Base-by-base conservation (phyloP, 2,888 invertebrate species). In the Chromoteleia sp. region DNA sequence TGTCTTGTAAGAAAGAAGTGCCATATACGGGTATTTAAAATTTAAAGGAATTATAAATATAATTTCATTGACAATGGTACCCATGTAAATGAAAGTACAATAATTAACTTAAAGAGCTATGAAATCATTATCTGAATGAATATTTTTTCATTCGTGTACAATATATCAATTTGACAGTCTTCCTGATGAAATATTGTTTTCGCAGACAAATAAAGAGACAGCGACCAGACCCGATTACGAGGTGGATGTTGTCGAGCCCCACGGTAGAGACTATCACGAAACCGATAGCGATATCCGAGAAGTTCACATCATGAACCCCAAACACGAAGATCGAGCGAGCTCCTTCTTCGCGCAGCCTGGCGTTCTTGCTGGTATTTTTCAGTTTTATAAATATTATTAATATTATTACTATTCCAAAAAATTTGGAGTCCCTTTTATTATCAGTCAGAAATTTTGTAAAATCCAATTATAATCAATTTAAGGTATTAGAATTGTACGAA, bases 341-440 rank as follows among this genome's bases (percentile, higher is more conserved):
- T 97, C 97, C 90, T 97, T 98, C 95, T 98, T 98, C 92, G 97
- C 97, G 87, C 98, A 98, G 93, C 98, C 98, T 41, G 98, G 97
- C 92, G 97, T 98, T 85, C 94, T 98, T 89, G 98, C 97, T 92
- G 98, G 98, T 98, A 90, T 92, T n/a, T 56, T 6, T 8, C 2
- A 8, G 5, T 6, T 33, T 33, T 58, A n/a, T 14, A 52, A 29
- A 25, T 25, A 2, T 4, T 14, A 41, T 10, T 41, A 12, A 41
- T 41, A 25, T 25, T 25, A n/a, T n/a, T n/a, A n/a, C n/a, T n/a
- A n/a, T n/a, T n/a, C n/a, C n/a, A n/a, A n/a, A n/a, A n/a, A n/a
- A n/a, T n/a, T n/a, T n/a, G n/a, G n/a, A n/a, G n/a, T n/a, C n/a
- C n/a, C n/a, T n/a, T n/a, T n/a, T n/a, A n/a, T n/a, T n/a, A n/a